A percentile compares a stretch with the other conserved stretches of the same genome.
Conservation (phyloP, 1,140 invertebrate genomes). For the Anastrepha ludens region DNA sequence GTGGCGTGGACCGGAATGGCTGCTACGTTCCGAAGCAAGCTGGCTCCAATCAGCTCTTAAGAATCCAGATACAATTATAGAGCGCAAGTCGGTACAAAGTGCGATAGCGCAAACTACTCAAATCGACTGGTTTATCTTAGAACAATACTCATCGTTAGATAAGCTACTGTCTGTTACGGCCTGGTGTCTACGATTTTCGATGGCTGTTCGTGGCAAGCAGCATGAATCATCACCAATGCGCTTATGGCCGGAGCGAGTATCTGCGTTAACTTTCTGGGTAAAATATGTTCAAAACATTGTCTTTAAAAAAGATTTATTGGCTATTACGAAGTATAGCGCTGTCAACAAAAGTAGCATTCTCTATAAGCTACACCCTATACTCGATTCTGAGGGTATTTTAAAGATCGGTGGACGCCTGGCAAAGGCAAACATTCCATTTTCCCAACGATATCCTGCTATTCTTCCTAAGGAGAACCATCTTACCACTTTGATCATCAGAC, state of each 20-base stretch:
- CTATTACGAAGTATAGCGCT: no score
- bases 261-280: background rate
- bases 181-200: background rate
- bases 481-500: background rate
- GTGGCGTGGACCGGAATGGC: background rate
- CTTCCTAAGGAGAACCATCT: background rate
- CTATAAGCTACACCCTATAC: background rate
- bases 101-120: background rate
- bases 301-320: no score
- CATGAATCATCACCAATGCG: background rate
- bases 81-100: background rate
- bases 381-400: no score
- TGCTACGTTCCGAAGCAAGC: background rate
- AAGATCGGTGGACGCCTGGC: background rate
- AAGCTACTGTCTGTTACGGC: background rate
- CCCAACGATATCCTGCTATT: no score
- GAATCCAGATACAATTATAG: conserved; percentile 53
- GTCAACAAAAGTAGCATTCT: background rate
- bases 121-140: background rate
- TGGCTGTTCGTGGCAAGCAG: no score
- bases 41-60: conserved; percentile 58
- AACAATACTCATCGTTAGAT: background rate
- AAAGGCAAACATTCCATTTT: no score
- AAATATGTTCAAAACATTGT: background rate
- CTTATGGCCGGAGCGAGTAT: background rate